These are phyloP conservation scores for Ennomos fuscantarius DNA, from an alignment of 2,888 invertebrate species.

Conservation along the genomic window DNA sequence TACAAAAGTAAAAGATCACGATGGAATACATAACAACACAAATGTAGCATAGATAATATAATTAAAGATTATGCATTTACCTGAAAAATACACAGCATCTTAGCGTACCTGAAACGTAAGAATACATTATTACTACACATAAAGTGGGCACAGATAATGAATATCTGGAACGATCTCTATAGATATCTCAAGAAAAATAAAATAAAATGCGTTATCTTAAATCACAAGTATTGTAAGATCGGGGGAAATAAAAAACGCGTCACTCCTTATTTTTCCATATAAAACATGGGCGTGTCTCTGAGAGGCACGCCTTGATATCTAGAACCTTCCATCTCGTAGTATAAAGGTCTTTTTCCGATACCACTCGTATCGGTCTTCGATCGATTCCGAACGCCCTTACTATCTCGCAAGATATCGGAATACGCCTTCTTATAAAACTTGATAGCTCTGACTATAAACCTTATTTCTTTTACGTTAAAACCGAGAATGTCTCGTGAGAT, in stretches of 20 bases:
- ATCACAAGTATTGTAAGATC: slow-evolving; percentile 55
- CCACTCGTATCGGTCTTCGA: slow-evolving; percentile 75
- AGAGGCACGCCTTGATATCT: slow-evolving; percentile 71
- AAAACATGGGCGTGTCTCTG: slow-evolving; percentile 78
- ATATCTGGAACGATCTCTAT: slow-evolving; percentile 40
- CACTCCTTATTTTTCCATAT: slow-evolving; percentile 75
- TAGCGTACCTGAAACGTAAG: slow-evolving; percentile 69
- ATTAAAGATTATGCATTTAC: slow-evolving; percentile 57
- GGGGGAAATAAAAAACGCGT: slow-evolving; percentile 66
- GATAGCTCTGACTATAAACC: slow-evolving; percentile 53
- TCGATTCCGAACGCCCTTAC: slow-evolving; percentile 82
- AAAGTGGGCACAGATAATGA: slow-evolving; percentile 21
- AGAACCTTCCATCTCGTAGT: slow-evolving; percentile 66
- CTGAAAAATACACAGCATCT: slow-evolving; percentile 72
- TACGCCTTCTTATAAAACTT: slow-evolving; percentile 79
- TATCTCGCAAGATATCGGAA: slow-evolving; percentile 83
- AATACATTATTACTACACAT: slow-evolving; percentile 44
- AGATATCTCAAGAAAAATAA: slow-evolving; percentile 49
- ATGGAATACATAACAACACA: slow-evolving; percentile 17
- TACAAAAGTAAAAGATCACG: too few relatives aligned
- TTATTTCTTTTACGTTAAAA: slow-evolving; percentile 53
- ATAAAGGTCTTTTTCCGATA: slow-evolving; percentile 82
- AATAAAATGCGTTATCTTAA: slow-evolving; percentile 59
- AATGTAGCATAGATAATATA: slow-evolving; percentile 27
- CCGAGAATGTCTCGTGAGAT: slow-evolving; percentile 51